Base-by-base conservation (phyloP, 2,888 invertebrate species). In the Heteromyza rotundicornis region DNA sequence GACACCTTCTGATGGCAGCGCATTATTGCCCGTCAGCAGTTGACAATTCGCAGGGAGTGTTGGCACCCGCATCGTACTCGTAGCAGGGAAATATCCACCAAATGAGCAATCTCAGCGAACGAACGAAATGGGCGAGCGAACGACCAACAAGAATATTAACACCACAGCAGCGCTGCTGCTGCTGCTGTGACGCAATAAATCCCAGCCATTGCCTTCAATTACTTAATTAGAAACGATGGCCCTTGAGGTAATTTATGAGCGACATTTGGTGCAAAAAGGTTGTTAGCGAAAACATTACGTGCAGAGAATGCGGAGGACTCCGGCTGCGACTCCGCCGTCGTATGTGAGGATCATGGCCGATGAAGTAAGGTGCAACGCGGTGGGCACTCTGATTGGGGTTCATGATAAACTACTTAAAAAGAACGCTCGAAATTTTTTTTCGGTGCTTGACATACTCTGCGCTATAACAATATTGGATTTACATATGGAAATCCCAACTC, bases 141-240 rank as follows among this genome's bases (percentile, higher is more conserved):
- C 7, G 19, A 47, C 19, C 20, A 47, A 47, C 17, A 19, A 19
- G 7, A 40, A 40, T 20, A 17, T 17, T 14, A 47, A 14, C 17
- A 14, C 3, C 40, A 10, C 12, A 40, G 14, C 20, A 20, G 19
- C 2, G 8, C 20, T 19, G 19, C 47, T 20, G 40, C 47, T n/a
- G 52, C 53, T 56, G 60, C 59, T 62, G 63, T 63, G 64, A 63
- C 63, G 69, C 70, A 68, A 74, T 77, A 75, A 76, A 77, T 77
- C 75, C 71, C 72, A 72, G 72, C 66, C 72, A 74, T 74, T 76
- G 71, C 69, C 73, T 75, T 74, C 76, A 75, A 77, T 77, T 76
- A 75, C 77, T 76, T 77, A 77, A 77, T 77, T 77, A 76, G 75
- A 71, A 75, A 70, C 75, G 74, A 76, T 77, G 73, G 75, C 70